These are phyloP conservation scores for Phycodurus eques DNA, from an alignment of 2,113 vertebrate genomes.

Conservation along the genomic window DNA sequence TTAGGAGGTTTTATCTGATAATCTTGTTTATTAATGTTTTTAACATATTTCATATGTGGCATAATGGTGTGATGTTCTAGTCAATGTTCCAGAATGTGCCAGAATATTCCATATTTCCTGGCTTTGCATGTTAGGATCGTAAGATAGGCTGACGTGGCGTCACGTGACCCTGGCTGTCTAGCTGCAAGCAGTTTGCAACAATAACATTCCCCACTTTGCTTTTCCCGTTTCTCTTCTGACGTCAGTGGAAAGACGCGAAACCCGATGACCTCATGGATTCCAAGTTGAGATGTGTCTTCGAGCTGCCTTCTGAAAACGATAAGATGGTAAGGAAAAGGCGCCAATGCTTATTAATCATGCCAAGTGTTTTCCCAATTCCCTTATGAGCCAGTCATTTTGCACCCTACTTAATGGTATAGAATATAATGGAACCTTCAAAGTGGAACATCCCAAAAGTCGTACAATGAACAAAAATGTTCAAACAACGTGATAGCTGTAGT, in stretches of 20 bases:
- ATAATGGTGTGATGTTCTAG: background rate
- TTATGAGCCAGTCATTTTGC: background rate
- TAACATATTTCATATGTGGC: background rate
- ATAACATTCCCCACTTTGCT: slow-evolving; percentile 60
- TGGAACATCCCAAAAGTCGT: too few species aligned
- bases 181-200: slow-evolving; percentile 48
- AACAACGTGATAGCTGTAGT: too few species aligned
- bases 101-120: background rate
- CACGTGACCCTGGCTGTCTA: slow-evolving; percentile 10
- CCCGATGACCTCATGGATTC: slow-evolving; percentile 98
- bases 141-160: too few species aligned
- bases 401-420: background rate
- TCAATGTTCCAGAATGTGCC: background rate
- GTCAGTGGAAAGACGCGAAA: slow-evolving; percentile 97
- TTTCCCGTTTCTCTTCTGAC: slow-evolving; percentile 7
- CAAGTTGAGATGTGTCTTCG: slow-evolving; percentile 98
- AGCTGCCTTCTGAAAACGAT: slow-evolving; percentile 95
- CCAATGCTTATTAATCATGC: background rate
- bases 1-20: background rate
- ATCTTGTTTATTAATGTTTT: background rate
- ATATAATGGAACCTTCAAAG: too few species aligned
- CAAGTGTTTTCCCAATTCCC: background rate
- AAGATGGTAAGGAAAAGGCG: slow-evolving; percentile 84
- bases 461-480: too few species aligned
- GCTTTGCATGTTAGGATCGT: background rate